Conservation (phyloP, 2,888 invertebrate genomes). For the Dysmachus trigonus region DNA sequence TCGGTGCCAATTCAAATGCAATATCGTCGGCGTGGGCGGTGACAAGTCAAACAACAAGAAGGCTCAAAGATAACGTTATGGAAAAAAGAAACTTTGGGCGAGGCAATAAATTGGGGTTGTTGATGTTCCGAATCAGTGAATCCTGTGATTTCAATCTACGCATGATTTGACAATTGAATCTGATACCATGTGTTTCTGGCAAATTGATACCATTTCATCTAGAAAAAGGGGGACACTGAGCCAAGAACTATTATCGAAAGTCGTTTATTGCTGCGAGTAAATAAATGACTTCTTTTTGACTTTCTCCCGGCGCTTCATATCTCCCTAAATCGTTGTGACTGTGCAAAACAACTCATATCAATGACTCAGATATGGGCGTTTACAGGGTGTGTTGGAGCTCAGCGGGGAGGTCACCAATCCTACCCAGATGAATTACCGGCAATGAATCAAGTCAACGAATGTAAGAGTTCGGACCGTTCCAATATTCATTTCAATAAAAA, state of each 20-base stretch:
- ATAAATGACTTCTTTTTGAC: slow-evolving; percentile 11
- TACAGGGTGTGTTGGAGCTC: not conserved
- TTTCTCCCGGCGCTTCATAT: slow-evolving; percentile 10
- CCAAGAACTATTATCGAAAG: slow-evolving; percentile 28
- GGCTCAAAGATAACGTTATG: not conserved
- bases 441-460: not conserved
- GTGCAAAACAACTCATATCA: not conserved
- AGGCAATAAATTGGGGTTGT: slow-evolving; percentile 47
- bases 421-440: not conserved
- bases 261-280: not conserved
- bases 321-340: not conserved
- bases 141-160: slow-evolving; percentile 55
- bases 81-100: slow-evolving; percentile 3
- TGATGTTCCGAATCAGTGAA: slow-evolving; percentile 54
- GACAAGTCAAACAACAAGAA: slow-evolving; percentile 2
- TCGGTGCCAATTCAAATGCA: not conserved
- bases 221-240: slow-evolving; percentile 17
- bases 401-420: not conserved
- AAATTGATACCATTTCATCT: slow-evolving; percentile 46
- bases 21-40: not conserved
- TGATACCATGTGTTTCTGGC: slow-evolving; percentile 52
- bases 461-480: not conserved
- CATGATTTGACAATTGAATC: slow-evolving; percentile 56
- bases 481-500: not conserved
- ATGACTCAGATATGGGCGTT: not conserved